Evolutionary conservation across 2,888 invertebrate species (phyloP).

Genomic region (Eupelmus urozonus): DNA sequence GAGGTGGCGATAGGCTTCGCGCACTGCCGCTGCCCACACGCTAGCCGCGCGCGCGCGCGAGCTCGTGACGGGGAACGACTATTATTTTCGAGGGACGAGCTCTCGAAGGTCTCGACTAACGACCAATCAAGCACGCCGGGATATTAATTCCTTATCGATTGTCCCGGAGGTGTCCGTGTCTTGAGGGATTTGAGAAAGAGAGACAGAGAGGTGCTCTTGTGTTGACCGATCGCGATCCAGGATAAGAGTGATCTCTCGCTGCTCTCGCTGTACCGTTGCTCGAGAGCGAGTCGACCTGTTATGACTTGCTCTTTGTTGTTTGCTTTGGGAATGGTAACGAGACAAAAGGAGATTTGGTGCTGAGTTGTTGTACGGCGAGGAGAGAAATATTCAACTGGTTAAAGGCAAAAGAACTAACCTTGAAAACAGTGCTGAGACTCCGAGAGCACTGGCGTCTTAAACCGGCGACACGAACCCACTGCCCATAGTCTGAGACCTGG

Average conservation of each 20-base stretch:
- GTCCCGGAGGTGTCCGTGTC: conserved; percentile 65
- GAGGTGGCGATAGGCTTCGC: conserved; percentile 77
- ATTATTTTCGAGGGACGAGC: conserved; percentile 70
- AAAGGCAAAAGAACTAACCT: conserved; percentile 60
- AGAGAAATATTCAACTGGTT: background rate
- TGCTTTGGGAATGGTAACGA: conserved; percentile 59
- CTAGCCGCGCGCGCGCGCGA: conserved; percentile 46
- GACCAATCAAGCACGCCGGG: conserved; percentile 72
- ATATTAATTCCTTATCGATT: conserved; percentile 75
- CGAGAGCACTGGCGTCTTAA: conserved; percentile 78
- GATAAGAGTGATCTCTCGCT: conserved; percentile 62
- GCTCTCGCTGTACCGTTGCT: conserved; percentile 43
- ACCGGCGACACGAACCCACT: conserved; percentile 88
- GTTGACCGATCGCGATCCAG: conserved; percentile 62
- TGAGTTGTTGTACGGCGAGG: background rate
- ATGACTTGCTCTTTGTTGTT: conserved; percentile 58
- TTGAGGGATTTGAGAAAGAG: conserved; percentile 58
- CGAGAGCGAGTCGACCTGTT: conserved; percentile 58
- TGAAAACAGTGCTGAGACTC: conserved; percentile 44
- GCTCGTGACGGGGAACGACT: conserved; percentile 61
- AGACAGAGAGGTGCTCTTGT: no score
- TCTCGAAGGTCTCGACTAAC: conserved; percentile 64
- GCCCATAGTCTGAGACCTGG: conserved; percentile 85
- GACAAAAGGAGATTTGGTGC: background rate
- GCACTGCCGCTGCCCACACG: conserved; percentile 69